These are phyloP conservation scores for Onychostruthus taczanowskii DNA, from an alignment of 2,113 vertebrate species.

Conservation along the genomic window DNA sequence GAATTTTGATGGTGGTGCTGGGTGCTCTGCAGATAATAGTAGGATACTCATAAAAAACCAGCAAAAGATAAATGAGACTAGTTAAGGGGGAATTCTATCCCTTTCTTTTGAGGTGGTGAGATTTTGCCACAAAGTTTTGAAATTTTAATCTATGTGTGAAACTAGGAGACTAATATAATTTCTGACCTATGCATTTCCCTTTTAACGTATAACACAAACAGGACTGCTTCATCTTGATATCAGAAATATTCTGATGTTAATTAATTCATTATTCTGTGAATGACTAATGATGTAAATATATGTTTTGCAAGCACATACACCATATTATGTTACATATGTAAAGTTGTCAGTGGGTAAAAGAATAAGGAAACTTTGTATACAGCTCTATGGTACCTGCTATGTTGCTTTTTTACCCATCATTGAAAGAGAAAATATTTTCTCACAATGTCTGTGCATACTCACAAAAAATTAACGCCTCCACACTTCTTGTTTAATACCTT, in stretches of 20 bases:
- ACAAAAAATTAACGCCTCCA: not conserved
- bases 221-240: slow-evolving; percentile 29
- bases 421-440: not conserved
- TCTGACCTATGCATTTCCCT: slow-evolving; percentile 18
- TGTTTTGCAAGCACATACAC: slow-evolving; percentile 35
- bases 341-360: slow-evolving; percentile 15
- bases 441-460: not conserved
- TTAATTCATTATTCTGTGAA: slow-evolving; percentile 48
- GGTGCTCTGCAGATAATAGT: not conserved
- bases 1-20: not conserved
- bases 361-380: not conserved
- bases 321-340: slow-evolving; percentile 38
- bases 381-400: not conserved
- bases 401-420: not conserved
- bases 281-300: slow-evolving; percentile 34
- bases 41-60: not conserved
- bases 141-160: slow-evolving; percentile 63
- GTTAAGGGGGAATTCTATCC: not conserved
- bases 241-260: slow-evolving; percentile 43
- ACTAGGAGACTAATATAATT: slow-evolving; percentile 11
- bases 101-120: not conserved
- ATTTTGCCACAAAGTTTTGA: not conserved
- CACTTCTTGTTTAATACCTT: not conserved
- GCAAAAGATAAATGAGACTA: not conserved
- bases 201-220: slow-evolving; percentile 3